Evolutionary conservation across 2,113 vertebrate genomes (phyloP).

Genomic region (Aptenodytes patagonicus): DNA sequence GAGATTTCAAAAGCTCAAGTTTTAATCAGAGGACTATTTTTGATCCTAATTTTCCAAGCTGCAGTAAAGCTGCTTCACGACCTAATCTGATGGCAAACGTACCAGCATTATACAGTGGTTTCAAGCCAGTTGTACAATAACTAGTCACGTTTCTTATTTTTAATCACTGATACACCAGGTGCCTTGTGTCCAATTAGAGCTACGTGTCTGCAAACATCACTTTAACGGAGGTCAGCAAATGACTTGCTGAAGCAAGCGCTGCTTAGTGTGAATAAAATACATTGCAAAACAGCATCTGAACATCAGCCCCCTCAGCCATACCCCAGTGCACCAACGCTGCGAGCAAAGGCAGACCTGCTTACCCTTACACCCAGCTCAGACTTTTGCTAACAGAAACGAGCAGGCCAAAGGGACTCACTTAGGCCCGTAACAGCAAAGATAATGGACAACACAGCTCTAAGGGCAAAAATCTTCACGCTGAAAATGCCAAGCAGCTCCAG

Average conservation of each 20-base stretch:
- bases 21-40: constrained; percentile 60
- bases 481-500: not conserved
- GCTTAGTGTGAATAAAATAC: not conserved
- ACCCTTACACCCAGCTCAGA: not conserved
- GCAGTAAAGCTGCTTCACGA: constrained; percentile 30
- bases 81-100: constrained; percentile 5
- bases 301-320: not conserved
- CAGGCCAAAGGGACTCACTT: not conserved
- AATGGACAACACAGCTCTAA: not conserved
- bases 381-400: not conserved
- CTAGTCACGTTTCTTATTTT: not conserved
- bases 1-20: constrained; percentile 49
- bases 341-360: not conserved
- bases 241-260: not conserved
- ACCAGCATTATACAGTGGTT: not conserved
- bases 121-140: not conserved
- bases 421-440: not conserved
- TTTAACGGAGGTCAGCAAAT: not conserved
- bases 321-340: accelerated
- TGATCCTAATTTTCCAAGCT: constrained; percentile 30
- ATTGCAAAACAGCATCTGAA: not conserved
- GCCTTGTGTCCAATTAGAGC: not conserved
- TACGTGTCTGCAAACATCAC: not conserved
- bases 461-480: not conserved
- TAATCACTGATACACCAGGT: not conserved